Evolutionary conservation across 2,888 invertebrate species (phyloP).

Genomic region (Trissonchulus sp.): DNA sequence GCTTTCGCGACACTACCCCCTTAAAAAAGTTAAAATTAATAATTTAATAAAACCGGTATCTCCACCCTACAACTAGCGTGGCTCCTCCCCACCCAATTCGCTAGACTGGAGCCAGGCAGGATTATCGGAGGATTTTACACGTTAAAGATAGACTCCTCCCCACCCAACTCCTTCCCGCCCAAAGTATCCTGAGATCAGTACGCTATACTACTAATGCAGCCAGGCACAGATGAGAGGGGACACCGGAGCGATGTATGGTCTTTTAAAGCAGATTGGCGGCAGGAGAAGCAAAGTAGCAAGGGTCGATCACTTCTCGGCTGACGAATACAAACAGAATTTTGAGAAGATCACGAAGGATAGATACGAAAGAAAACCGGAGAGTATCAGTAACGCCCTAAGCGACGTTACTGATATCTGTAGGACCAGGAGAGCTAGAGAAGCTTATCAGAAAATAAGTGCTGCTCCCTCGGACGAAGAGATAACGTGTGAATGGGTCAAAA

Average conservation of each 20-base stretch:
- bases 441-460: not conserved
- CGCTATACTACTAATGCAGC: no score
- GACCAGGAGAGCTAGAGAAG: not conserved
- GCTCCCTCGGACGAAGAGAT: conserved; percentile 12
- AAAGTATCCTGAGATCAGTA: no score
- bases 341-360: conserved; percentile 3
- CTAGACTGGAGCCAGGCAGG: no score
- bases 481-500: conserved; percentile 5
- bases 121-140: no score
- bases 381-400: not conserved
- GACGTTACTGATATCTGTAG: conserved; percentile 16
- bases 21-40: no score
- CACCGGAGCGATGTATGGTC: conserved; percentile 10
- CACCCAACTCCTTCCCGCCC: conserved; percentile 8
- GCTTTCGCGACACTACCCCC: no score
- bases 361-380: conserved; percentile 2
- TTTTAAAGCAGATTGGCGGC: no score
- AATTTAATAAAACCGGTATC: no score
- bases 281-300: no score
- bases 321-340: conserved; percentile 18
- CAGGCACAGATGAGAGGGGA: conserved; percentile 13
- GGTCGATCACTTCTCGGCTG: no score
- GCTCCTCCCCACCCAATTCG: no score
- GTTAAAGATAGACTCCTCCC: no score
- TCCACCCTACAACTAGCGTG: conserved; percentile 10